Conservation (phyloP, 1,140 invertebrate genomes). For the Calliopsis andreniformis region DNA sequence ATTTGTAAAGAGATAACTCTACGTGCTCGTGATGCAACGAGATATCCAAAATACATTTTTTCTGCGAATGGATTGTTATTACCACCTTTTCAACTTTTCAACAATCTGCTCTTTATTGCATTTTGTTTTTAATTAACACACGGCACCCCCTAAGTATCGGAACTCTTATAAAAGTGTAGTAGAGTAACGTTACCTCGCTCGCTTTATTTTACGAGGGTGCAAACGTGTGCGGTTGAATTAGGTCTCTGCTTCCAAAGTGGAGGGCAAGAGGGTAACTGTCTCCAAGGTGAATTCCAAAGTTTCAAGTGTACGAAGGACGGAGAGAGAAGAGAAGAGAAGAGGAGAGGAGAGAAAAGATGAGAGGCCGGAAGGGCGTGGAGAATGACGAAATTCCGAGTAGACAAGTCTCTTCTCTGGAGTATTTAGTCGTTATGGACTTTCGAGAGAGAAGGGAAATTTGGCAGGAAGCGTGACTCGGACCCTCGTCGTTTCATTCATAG, state of each 20-base stretch:
- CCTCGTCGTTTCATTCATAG: conserved; percentile 37
- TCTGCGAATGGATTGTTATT: background rate
- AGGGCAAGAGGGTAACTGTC: conserved; percentile 50
- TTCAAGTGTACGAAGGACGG: conserved; percentile 33
- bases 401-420: conserved; percentile 47
- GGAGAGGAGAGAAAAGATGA: background rate
- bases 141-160: background rate
- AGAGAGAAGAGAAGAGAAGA: background rate
- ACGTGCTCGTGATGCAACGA: background rate
- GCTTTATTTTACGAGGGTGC: conserved; percentile 37
- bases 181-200: background rate
- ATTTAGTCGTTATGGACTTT: conserved; percentile 39
- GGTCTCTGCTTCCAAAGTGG: conserved; percentile 39
- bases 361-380: conserved; percentile 34
- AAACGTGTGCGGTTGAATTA: conserved; percentile 35
- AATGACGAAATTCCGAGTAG: conserved; percentile 51
- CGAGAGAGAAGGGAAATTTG: conserved; percentile 37
- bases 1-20: conserved; percentile 4
- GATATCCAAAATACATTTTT: background rate
- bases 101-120: background rate
- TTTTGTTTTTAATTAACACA: background rate
- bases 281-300: conserved; percentile 47
- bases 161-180: background rate
- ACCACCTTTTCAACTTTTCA: background rate
- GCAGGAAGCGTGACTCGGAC: conserved; percentile 1